phyloP scores from a whole-genome alignment of 2,113 vertebrate genomes.

The Fregetta grallaria region DNA sequence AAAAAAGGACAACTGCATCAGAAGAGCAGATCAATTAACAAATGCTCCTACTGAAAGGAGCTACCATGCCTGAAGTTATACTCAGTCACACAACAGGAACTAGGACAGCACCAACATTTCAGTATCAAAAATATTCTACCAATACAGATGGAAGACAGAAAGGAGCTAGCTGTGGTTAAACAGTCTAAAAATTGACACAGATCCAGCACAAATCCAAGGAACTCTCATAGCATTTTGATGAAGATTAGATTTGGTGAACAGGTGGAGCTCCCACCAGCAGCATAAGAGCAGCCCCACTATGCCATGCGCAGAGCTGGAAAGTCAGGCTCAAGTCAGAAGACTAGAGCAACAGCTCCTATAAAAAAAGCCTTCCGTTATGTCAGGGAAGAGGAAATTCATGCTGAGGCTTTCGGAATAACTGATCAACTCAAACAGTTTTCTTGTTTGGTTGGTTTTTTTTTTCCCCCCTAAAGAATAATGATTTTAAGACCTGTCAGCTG shows the following conservation, averaged over 20 bases:
- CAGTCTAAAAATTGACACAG: neutral
- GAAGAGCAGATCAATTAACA: neutral
- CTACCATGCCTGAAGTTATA: neutral
- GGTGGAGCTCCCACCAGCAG: neutral
- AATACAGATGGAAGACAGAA: neutral
- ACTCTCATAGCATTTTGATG: neutral
- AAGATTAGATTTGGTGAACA: neutral
- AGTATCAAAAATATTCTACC: neutral
- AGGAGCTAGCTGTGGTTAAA: neutral
- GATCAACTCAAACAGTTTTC: neutral
- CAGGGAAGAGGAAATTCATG: neutral
- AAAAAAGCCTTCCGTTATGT: neutral
- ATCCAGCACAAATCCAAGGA: neutral
- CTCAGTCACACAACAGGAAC: neutral
- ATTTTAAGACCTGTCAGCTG: neutral
- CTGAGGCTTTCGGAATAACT: neutral
- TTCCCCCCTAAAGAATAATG: neutral
- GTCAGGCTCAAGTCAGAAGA: neutral
- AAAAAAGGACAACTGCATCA: neutral
- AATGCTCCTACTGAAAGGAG: neutral
- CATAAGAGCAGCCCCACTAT: neutral
- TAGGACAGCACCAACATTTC: neutral
- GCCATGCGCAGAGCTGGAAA: neutral
- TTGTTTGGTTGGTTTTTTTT: no score
- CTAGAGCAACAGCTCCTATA: neutral